A percentile compares a stretch with the other conserved stretches of the same genome.
These are phyloP conservation scores for Galerucella calmariensis DNA, from an alignment of 2,888 invertebrate species.

Conservation along the genomic window DNA sequence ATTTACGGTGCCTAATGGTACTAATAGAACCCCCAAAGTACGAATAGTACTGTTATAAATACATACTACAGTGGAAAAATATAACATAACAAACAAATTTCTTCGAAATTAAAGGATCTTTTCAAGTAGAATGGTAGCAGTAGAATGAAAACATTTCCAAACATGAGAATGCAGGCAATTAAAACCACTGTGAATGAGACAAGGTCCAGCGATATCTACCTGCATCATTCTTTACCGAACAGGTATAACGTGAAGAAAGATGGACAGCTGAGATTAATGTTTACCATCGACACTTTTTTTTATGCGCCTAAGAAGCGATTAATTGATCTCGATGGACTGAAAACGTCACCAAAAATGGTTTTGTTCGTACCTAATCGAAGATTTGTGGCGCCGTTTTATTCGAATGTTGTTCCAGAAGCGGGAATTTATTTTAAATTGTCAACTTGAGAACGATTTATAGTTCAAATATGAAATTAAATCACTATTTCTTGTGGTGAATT, in stretches of 20 bases:
- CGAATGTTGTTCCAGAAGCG: conserved; percentile 5
- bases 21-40: too few species aligned
- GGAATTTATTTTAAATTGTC: neutral
- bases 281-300: conserved; percentile 54
- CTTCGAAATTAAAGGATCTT: neutral
- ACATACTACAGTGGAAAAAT: too few species aligned
- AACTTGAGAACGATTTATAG: neutral
- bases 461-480: neutral
- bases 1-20: too few species aligned
- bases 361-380: conserved; percentile 38
- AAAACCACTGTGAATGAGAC: neutral
- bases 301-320: conserved; percentile 50
- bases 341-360: conserved; percentile 47
- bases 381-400: conserved; percentile 44
- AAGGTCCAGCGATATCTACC: conserved; percentile 21
- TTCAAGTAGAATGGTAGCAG: neutral
- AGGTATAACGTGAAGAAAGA: conserved; percentile 52
- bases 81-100: neutral
- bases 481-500: too few species aligned
- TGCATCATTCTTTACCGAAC: conserved; percentile 23
- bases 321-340: conserved; percentile 55
- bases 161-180: conserved; percentile 13
- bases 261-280: conserved; percentile 52
- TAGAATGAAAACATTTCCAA: neutral
- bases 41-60: too few species aligned